These are phyloP conservation scores for Corythucha ciliata DNA, from an alignment of 2,888 invertebrate genomes.

Conservation along the genomic window DNA sequence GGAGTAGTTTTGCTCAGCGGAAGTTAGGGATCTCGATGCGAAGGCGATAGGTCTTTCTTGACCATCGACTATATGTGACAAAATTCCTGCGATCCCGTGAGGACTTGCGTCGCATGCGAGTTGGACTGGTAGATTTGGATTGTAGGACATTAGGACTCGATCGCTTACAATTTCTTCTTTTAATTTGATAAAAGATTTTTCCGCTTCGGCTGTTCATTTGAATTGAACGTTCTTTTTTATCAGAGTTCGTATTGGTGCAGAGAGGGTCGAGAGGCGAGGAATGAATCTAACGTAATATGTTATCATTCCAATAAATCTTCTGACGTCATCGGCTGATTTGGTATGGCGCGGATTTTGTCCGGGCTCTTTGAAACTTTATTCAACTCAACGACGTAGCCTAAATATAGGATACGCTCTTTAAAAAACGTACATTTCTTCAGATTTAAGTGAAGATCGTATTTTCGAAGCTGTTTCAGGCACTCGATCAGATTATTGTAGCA, in stretches of 20 bases:
- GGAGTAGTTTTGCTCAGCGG: constrained; percentile 22
- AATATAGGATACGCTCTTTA: constrained; percentile 3
- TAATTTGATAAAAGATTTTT: constrained; percentile 29
- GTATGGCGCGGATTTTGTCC: constrained; percentile 10
- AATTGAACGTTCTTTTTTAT: constrained; percentile 26
- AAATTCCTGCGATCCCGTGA: constrained; percentile 18
- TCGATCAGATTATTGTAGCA: neutral
- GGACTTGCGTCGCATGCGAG: constrained; percentile 30
- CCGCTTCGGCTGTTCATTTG: constrained; percentile 29
- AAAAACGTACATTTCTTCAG: constrained; percentile 13
- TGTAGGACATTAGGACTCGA: constrained; percentile 29
- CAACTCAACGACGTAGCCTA: constrained; percentile 3
- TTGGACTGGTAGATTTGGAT: constrained; percentile 29
- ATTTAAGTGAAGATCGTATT: constrained; percentile 15
- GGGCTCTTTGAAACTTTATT: constrained; percentile 13
- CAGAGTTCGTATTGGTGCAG: constrained; percentile 28
- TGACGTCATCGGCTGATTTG: constrained; percentile 2
- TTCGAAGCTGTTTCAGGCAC: constrained; percentile 1
- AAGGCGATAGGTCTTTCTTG: constrained; percentile 23
- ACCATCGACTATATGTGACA: constrained; percentile 18
- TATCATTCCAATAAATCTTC: constrained; percentile 15
- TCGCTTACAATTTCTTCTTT: constrained; percentile 33
- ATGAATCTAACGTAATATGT: constrained; percentile 19
- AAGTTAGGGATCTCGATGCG: constrained; percentile 19
- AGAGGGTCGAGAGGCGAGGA: constrained; percentile 18